Conservation (phyloP, 2,797 vertebrate species). For the Forpus xanthops region DNA sequence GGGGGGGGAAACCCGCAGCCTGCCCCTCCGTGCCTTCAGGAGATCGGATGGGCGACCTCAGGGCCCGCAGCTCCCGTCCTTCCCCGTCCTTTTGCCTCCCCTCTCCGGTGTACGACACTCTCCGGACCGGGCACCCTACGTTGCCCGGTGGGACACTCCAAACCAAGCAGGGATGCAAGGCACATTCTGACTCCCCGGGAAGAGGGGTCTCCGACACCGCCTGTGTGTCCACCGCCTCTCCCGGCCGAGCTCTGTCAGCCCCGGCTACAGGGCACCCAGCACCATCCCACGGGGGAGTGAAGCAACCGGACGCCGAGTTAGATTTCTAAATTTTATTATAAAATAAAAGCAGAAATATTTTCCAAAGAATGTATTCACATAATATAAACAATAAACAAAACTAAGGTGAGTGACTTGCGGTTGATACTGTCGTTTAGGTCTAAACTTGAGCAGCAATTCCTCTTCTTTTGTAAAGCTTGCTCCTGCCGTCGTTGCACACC, state of each 20-base stretch:
- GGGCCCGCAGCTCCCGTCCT: background rate
- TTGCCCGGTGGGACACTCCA: background rate
- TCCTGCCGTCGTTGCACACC: background rate
- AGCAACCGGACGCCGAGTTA: background rate
- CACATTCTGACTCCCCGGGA: background rate
- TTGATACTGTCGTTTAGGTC: slow-evolving; percentile 42
- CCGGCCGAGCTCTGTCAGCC: too few relatives aligned
- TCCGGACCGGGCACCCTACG: too few relatives aligned
- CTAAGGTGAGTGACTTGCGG: slow-evolving; percentile 65
- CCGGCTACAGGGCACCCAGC: too few relatives aligned
- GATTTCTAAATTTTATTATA: slow-evolving; percentile 85
- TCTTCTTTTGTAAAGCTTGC: background rate
- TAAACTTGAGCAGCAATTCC: slow-evolving; percentile 55
- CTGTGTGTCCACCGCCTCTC: background rate
- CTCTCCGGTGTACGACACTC: background rate
- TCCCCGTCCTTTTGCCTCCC: background rate
- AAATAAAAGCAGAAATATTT: slow-evolving; percentile 87
- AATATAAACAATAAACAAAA: slow-evolving; percentile 77
- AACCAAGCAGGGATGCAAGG: background rate
- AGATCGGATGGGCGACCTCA: background rate
- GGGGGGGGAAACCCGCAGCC: background rate
- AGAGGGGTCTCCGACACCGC: accelerated
- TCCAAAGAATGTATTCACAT: slow-evolving; percentile 82
- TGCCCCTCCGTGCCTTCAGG: background rate
- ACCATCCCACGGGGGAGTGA: slow-evolving; percentile 25